These are phyloP conservation scores for Syngnathoides biaculeatus DNA, from an alignment of 2,113 vertebrate species.

Conservation along the genomic window DNA sequence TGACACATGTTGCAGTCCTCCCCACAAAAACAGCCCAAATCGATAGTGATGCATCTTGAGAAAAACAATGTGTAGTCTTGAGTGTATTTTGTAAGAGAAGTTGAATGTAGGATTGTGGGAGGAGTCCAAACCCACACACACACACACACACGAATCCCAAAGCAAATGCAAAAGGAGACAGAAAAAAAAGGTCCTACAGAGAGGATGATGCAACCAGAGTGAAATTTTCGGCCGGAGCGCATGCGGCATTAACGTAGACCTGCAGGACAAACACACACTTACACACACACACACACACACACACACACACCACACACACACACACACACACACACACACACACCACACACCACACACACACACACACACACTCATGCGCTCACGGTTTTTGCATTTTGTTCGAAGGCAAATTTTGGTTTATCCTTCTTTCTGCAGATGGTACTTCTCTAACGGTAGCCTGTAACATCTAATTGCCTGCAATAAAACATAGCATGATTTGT, in stretches of 20 bases:
- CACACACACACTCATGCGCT: conserved; percentile 17
- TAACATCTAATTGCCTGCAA: conserved; percentile 54
- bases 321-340: conserved; percentile 19
- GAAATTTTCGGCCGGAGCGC: conserved; percentile 64
- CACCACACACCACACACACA: conserved; percentile 9
- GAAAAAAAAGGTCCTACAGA: conserved; percentile 60
- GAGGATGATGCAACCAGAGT: conserved; percentile 72
- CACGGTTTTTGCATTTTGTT: conserved; percentile 42
- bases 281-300: conserved; percentile 18
- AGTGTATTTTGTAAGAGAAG: conserved; percentile 46
- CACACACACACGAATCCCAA: conserved; percentile 44
- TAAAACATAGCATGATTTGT: conserved; percentile 47
- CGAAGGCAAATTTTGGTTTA: conserved; percentile 43
- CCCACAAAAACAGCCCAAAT: conserved; percentile 55
- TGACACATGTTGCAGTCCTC: conserved; percentile 56
- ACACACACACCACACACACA: conserved; percentile 8
- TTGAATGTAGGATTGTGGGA: conserved; percentile 57
- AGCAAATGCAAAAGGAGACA: conserved; percentile 56
- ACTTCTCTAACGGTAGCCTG: conserved; percentile 46
- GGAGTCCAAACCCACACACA: conserved; percentile 33
- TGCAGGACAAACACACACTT: conserved; percentile 45
- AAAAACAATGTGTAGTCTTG: conserved; percentile 57
- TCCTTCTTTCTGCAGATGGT: conserved; percentile 10
- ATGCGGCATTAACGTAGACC: conserved; percentile 65
- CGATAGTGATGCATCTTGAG: conserved; percentile 45